phyloP scores from a whole-genome alignment of 2,113 vertebrate species.

The Prolemur simus region DNA sequence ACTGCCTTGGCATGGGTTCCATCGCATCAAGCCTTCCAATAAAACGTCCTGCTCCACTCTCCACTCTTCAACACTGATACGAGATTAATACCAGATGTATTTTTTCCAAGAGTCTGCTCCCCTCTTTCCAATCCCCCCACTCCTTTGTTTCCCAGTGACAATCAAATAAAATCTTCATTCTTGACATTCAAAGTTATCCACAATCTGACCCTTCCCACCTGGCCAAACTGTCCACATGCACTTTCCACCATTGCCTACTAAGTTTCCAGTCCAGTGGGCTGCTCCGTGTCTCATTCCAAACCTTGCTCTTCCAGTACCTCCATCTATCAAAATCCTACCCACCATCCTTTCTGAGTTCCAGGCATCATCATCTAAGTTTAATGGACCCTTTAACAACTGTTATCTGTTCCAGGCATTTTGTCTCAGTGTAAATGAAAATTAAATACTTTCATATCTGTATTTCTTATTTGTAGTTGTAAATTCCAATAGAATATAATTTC shows the following conservation, averaged over 20 bases:
- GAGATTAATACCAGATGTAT: not conserved
- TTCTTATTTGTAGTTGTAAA: not conserved
- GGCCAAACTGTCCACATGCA: not conserved
- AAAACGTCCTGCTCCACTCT: too few relatives aligned
- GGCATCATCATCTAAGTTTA: not conserved
- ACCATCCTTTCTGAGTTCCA: not conserved
- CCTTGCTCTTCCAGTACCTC: not conserved
- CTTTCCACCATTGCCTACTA: accelerated
- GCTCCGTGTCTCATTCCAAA: not conserved
- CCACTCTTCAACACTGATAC: too few relatives aligned
- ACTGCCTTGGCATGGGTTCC: accelerated
- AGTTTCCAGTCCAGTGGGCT: not conserved
- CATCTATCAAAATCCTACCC: not conserved
- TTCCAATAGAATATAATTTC: not conserved
- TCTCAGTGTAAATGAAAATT: not conserved
- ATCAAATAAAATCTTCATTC: not conserved
- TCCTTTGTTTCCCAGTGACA: not conserved
- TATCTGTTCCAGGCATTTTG: not conserved
- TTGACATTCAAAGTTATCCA: not conserved
- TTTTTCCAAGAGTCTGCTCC: not conserved
- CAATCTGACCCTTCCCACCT: not conserved
- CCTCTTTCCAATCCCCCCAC: not conserved
- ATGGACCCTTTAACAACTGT: not conserved
- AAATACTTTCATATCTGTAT: not conserved
- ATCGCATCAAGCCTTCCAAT: accelerated